Conservation (phyloP, 2,113 vertebrate genomes). For the Grallaria varia region DNA sequence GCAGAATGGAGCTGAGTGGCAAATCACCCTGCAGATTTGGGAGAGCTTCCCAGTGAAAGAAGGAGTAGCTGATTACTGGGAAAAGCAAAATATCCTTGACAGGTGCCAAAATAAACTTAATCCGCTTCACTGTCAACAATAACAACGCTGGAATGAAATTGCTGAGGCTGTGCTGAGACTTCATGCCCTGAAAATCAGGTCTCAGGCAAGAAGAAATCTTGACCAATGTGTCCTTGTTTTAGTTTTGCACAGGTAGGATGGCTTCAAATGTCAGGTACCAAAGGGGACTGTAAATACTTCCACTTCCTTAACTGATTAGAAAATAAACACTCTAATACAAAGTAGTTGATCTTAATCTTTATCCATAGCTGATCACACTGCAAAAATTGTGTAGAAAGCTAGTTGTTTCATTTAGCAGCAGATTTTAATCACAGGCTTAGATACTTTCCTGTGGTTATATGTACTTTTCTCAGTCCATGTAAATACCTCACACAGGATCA, state of each 20-base stretch:
- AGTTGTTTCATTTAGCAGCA: not conserved
- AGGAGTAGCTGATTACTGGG: not conserved
- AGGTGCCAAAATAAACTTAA: slow-evolving; percentile 33
- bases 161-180: not conserved
- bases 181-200: not conserved
- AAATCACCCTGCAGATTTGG: slow-evolving; percentile 32
- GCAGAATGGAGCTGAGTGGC: not conserved
- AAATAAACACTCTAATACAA: not conserved
- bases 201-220: not conserved
- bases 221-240: not conserved
- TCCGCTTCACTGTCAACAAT: slow-evolving; percentile 17
- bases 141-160: not conserved
- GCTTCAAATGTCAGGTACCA: not conserved
- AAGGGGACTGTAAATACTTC: not conserved
- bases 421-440: not conserved
- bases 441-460: not conserved
- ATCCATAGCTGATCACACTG: not conserved
- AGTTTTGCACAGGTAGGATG: not conserved
- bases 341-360: not conserved
- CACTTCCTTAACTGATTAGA: not conserved
- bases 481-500: not conserved
- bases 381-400: not conserved
- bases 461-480: not conserved
- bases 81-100: slow-evolving; percentile 30
- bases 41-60: not conserved